A percentile compares a stretch with the other conserved stretches of the same genome.
Evolutionary conservation across 2,888 invertebrate species (phyloP).

Genomic region (Argynnis bischoffii): DNA sequence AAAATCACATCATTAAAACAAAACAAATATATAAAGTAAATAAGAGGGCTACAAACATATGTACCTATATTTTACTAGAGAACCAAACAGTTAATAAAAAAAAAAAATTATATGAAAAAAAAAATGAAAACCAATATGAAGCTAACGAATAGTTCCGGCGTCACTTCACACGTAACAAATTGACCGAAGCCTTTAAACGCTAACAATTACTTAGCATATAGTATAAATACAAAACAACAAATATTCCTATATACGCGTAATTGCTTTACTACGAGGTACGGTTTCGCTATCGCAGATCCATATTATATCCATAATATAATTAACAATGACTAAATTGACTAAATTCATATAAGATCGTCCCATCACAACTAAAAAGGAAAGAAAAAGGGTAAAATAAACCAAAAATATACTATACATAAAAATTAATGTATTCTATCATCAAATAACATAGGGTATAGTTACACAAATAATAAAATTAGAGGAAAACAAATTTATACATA

Average conservation of each 20-base stretch:
- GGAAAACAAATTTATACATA: conserved; percentile 82
- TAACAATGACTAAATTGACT: conserved; percentile 41
- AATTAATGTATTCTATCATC: conserved; percentile 82
- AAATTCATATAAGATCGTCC: conserved; percentile 30
- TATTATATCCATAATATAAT: conserved; percentile 19
- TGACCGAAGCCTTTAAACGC: conserved; percentile 49
- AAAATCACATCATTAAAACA: no score
- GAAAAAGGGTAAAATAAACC: conserved; percentile 62
- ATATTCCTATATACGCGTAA: conserved; percentile 23
- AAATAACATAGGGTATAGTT: conserved; percentile 80
- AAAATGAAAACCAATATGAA: not conserved
- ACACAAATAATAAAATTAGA: conserved; percentile 81
- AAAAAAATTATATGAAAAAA: not conserved
- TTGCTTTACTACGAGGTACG: conserved; percentile 38
- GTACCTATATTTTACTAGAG: no score
- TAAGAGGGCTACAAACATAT: no score
- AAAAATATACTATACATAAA: conserved; percentile 79
- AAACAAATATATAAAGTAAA: no score
- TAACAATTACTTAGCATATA: conserved; percentile 48
- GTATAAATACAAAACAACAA: conserved; percentile 18
- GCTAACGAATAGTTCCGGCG: not conserved
- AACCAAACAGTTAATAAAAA: not conserved
- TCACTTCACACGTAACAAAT: conserved; percentile 2
- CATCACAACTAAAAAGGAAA: conserved; percentile 43
- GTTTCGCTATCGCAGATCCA: conserved; percentile 27